These are phyloP conservation scores for Embidobia sp. DNA, from an alignment of 2,888 invertebrate genomes.

Conservation along the genomic window DNA sequence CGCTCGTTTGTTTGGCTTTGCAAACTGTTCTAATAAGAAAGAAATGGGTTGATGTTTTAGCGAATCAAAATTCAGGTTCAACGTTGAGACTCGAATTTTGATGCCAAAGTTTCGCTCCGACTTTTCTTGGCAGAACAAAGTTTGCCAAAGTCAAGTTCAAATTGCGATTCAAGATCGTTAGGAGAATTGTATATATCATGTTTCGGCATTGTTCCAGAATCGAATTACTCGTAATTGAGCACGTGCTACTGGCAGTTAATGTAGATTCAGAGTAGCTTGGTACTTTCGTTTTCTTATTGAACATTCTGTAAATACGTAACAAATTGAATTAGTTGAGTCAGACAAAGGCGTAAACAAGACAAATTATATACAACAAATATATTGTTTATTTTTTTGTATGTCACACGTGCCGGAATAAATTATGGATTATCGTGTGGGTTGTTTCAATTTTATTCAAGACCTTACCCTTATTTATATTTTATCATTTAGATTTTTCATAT, in stretches of 20 bases:
- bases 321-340: slow-evolving; percentile 7
- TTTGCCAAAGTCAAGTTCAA: too few species aligned
- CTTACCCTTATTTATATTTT: not conserved
- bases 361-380: slow-evolving; percentile 49
- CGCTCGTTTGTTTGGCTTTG: too few species aligned
- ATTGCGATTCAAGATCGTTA: slow-evolving; percentile 17
- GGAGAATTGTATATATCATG: slow-evolving; percentile 49
- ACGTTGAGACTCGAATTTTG: too few species aligned
- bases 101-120: too few species aligned
- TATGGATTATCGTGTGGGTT: slow-evolving; percentile 42
- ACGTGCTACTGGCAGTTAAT: slow-evolving; percentile 40
- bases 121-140: too few species aligned
- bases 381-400: slow-evolving; percentile 67
- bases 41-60: too few species aligned
- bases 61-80: too few species aligned
- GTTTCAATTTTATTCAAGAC: slow-evolving; percentile 42
- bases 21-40: too few species aligned
- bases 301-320: slow-evolving; percentile 35
- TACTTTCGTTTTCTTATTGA: slow-evolving; percentile 6
- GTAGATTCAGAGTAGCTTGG: slow-evolving; percentile 35
- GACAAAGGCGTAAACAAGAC: slow-evolving; percentile 8
- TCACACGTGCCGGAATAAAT: slow-evolving; percentile 64
- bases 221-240: slow-evolving; percentile 38
- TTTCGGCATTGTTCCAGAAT: slow-evolving; percentile 37
- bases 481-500: too few species aligned